Conservation (phyloP, 2,113 vertebrate species). For the Neolamprologus ventralis region DNA sequence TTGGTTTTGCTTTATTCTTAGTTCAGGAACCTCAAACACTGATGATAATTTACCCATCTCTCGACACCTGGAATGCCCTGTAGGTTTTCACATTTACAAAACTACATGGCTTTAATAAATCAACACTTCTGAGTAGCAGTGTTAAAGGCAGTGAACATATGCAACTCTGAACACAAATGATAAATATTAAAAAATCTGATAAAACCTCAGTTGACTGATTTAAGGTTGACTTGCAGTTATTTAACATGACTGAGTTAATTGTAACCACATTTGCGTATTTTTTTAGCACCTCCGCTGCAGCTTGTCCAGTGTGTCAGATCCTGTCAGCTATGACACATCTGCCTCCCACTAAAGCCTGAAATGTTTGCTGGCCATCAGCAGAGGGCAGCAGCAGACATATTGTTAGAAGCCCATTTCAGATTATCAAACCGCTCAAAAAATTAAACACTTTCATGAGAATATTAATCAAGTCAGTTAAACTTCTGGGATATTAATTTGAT, state of each 20-base stretch:
- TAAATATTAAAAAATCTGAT: not conserved
- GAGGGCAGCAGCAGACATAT: constrained; percentile 22
- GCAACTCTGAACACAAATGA: not conserved
- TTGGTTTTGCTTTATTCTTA: not conserved
- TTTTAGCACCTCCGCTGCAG: not conserved
- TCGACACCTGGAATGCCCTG: fast-evolving
- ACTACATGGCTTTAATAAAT: not conserved
- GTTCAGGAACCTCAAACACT: not conserved
- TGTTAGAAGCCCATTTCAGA: not conserved
- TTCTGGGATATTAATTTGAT: not conserved
- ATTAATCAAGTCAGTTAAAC: not conserved
- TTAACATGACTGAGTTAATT: not conserved
- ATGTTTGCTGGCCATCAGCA: not conserved
- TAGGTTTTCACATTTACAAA: not conserved
- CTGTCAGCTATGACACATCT: not conserved
- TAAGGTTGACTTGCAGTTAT: not conserved
- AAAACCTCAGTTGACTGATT: not conserved
- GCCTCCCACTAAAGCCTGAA: not conserved
- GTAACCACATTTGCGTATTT: not conserved
- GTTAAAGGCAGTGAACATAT: not conserved
- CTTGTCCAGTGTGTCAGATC: not conserved
- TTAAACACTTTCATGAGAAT: not conserved
- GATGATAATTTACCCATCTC: not conserved
- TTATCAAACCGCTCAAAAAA: not conserved
- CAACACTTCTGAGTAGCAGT: not conserved